Evolutionary conservation across 1,140 invertebrate species (phyloP), one percentile per base, ranked within the genome.

Genomic region (Heliconius melpomene): DNA sequence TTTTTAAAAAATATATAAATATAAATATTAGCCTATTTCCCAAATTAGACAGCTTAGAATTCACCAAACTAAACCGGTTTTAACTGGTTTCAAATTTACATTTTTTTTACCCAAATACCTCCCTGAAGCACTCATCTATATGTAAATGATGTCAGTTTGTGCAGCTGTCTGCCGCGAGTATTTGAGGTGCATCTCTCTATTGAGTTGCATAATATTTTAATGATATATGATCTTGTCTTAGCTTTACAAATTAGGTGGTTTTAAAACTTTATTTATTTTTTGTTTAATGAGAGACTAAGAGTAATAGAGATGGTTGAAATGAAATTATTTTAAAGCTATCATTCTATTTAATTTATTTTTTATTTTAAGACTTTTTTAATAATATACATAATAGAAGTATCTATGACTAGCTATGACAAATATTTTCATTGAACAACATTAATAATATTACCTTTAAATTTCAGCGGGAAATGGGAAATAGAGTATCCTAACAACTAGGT

Each of bases 91-190:
- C 6, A 46, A 46, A 16, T 16, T 46, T 5, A 46, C 18, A 57
- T 36, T 18, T 52, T 29, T 54, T 23, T 66, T 40, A 18, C 23
- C 20, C 9, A 57, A 38, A 60, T 77, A 40, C 75, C 23, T 29
- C 66, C 23, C 75, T 77, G 60, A 9, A 36, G 20, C 40, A 52
- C 66, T 38, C 66, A 77, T 77, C 29, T 60, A 29, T 77, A 77
- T 77, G 75, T 77, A 72, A 77, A 77, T 77, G 66, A 38, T 77
- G 75, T 38, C 50, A 72, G 75, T 77, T 72, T 71, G 38, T 71
- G 66, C 75, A 77, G 75, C 75, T 77, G 75, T 72, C 40, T 1
- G 11, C 7, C 23, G 26, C 40, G 70, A 72, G 75, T 72, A 70
- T 66, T 50, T 52, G 23, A 77, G 75, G 75, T 77, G 75, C 75